A percentile compares a stretch with the other conserved stretches of the same genome.
phyloP scores from a whole-genome alignment of 2,888 invertebrate species.

The Phymatocera aterrima region DNA sequence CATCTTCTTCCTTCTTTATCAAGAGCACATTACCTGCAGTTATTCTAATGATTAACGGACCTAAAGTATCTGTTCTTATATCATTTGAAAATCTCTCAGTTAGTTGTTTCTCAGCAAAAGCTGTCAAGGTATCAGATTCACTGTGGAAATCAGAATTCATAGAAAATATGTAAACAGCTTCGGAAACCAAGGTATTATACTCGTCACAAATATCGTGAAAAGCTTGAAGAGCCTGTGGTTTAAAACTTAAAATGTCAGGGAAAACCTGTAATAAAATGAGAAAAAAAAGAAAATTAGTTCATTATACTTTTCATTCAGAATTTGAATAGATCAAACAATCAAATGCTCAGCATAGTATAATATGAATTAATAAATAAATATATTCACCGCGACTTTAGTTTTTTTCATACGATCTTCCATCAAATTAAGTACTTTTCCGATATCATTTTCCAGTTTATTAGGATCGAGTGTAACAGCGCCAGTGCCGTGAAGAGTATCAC shows the following conservation, averaged over 20 bases:
- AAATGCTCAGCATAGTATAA: conserved; percentile 36
- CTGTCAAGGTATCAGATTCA: conserved; percentile 52
- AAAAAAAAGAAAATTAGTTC: no score
- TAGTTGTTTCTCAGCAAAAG: conserved; percentile 70
- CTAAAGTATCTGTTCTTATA: conserved; percentile 72
- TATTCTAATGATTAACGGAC: conserved; percentile 75
- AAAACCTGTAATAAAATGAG: conserved; percentile 67
- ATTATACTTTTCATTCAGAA: neutral
- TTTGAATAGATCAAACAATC: neutral
- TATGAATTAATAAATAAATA: neutral
- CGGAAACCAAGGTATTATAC: conserved; percentile 73
- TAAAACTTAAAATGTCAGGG: conserved; percentile 62
- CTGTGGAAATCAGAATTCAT: conserved; percentile 66
- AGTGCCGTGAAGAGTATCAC: conserved; percentile 58
- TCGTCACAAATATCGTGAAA: conserved; percentile 80
- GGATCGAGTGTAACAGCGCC: conserved; percentile 62
- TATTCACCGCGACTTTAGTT: conserved; percentile 64
- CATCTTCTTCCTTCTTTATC: conserved; percentile 61
- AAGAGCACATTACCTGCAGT: conserved; percentile 70
- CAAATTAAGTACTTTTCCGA: conserved; percentile 67
- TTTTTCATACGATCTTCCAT: conserved; percentile 53
- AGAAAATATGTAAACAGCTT: conserved; percentile 74
- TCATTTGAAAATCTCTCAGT: conserved; percentile 67
- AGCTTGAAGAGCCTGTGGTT: conserved; percentile 70
- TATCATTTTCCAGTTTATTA: conserved; percentile 62